These are phyloP conservation scores for Todiramphus saurophagus DNA, from an alignment of 2,113 vertebrate genomes.

Conservation along the genomic window DNA sequence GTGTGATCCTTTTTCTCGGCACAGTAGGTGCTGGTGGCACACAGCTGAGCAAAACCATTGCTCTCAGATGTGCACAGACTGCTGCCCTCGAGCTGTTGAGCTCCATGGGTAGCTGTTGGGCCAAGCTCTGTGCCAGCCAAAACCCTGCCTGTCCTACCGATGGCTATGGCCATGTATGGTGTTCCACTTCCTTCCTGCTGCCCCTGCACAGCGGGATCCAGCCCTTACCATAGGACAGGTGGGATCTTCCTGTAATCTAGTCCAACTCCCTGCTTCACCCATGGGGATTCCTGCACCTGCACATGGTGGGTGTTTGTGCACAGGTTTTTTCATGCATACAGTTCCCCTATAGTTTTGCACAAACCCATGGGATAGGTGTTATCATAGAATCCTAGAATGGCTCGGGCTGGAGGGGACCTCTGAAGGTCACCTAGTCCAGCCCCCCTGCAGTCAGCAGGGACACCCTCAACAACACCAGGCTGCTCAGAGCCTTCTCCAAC, in stretches of 20 bases:
- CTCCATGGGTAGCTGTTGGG: accelerated
- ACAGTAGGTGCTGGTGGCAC: accelerated
- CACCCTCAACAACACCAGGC: too few relatives aligned
- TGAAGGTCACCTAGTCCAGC: too few relatives aligned
- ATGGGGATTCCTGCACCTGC: accelerated
- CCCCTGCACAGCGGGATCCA: accelerated
- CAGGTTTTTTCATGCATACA: accelerated
- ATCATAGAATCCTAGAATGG: too few relatives aligned
- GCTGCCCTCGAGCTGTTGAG: neutral
- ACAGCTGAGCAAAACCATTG: neutral
- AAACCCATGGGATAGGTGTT: neutral
- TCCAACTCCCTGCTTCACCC: accelerated
- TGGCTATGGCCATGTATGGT: accelerated
- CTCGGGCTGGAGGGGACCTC: too few relatives aligned
- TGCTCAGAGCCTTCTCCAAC: too few relatives aligned
- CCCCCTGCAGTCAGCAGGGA: too few relatives aligned
- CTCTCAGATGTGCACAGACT: neutral
- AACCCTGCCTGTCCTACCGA: neutral
- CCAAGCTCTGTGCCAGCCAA: neutral
- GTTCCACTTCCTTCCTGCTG: neutral
- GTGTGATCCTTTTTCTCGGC: neutral
- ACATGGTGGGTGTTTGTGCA: neutral
- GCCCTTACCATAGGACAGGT: neutral
- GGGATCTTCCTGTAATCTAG: accelerated
- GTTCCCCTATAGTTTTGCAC: neutral